Conservation (phyloP, 2,888 invertebrate species). For the Ceraclea dissimilis region DNA sequence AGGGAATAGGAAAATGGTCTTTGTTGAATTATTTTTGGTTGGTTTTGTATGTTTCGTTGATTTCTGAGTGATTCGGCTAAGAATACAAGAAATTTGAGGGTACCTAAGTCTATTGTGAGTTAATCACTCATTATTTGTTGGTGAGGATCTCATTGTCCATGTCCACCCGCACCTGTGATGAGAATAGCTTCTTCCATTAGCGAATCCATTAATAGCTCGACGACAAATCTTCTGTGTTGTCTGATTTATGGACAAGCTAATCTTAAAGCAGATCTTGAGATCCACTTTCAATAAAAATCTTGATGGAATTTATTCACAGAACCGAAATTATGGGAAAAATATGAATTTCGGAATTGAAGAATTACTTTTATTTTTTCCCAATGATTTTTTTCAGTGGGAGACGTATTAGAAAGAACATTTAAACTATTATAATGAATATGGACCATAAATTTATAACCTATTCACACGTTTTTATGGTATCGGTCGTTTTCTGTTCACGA, state of each 20-base stretch:
- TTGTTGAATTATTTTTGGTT: neutral
- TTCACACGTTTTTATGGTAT: too few relatives aligned
- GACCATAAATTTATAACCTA: too few relatives aligned
- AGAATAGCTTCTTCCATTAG: slow-evolving; percentile 12
- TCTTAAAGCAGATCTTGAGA: slow-evolving; percentile 4
- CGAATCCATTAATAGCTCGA: slow-evolving; percentile 4
- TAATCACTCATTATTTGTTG: slow-evolving; percentile 23
- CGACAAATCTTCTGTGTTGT: neutral
- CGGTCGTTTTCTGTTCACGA: too few relatives aligned
- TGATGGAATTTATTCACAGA: neutral
- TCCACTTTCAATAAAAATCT: neutral
- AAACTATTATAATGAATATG: too few relatives aligned
- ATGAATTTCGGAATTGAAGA: too few relatives aligned
- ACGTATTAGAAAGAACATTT: too few relatives aligned
- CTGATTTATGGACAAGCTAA: slow-evolving; percentile 7
- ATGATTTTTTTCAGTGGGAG: too few relatives aligned
- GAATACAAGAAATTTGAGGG: slow-evolving; percentile 8
- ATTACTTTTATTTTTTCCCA: too few relatives aligned
- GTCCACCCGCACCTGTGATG: slow-evolving; percentile 11
- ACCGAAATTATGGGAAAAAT: neutral
- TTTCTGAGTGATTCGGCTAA: slow-evolving; percentile 21
- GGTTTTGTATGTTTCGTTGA: neutral
- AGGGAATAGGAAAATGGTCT: neutral
- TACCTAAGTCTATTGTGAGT: slow-evolving; percentile 18
- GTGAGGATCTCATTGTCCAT: slow-evolving; percentile 19